Evolutionary conservation across 1,140 invertebrate genomes (phyloP).

Genomic region (Hyles vespertilio): DNA sequence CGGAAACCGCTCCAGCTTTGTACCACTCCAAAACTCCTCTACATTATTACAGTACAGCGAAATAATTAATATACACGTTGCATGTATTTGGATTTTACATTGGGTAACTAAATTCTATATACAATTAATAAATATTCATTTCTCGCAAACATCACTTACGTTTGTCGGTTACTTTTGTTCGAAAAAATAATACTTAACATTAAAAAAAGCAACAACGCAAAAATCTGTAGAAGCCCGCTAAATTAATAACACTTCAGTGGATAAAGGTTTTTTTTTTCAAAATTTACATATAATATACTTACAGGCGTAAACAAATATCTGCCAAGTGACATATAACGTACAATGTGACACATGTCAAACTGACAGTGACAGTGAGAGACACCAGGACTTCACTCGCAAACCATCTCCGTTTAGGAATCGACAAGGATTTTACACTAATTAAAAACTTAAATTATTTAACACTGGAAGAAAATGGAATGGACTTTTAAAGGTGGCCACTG

Average conservation of each 20-base stretch:
- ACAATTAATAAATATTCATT: conserved; percentile 30
- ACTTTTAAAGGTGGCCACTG: conserved; percentile 12
- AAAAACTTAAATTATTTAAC: conserved; percentile 45
- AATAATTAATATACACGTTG: conserved; percentile 49
- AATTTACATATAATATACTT: conserved; percentile 70
- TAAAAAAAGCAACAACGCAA: conserved; percentile 43
- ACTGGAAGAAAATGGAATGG: conserved; percentile 43
- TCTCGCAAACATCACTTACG: not conserved
- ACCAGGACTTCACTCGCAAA: not conserved
- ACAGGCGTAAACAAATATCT: conserved; percentile 60
- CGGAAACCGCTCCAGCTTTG: conserved; percentile 31
- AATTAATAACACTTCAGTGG: conserved; percentile 42
- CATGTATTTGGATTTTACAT: conserved; percentile 61
- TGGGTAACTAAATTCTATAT: conserved; percentile 63
- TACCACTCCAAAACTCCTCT: conserved; percentile 36
- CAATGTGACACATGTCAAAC: not conserved
- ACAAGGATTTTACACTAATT: conserved; percentile 33
- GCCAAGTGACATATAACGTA: conserved; percentile 4
- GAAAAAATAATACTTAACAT: not conserved
- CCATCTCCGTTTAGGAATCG: conserved; percentile 30
- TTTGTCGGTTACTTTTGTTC: not conserved
- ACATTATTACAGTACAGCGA: conserved; percentile 38
- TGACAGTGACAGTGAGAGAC: not conserved
- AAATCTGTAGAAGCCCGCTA: conserved; percentile 48
- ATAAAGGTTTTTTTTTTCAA: conserved; percentile 47